Evolutionary conservation across 2,113 vertebrate species (phyloP), one percentile per base, ranked within the genome.

Genomic region (Salvelinus alpinus): DNA sequence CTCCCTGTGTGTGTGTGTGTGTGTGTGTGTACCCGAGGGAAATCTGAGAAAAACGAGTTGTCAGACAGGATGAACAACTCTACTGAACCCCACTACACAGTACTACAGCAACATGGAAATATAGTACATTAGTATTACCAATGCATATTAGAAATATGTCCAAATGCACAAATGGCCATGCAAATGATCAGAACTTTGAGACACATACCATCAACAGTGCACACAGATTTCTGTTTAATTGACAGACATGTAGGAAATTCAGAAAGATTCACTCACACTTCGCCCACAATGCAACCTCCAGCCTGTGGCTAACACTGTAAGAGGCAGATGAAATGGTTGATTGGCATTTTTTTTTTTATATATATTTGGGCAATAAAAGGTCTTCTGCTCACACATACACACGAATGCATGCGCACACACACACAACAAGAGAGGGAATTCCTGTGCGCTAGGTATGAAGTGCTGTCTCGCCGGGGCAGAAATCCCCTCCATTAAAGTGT

Each of bases 401-500:
- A 70, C 31, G 12, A 18, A 47, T 20, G 38, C 31, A 69, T 34
- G n/a, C 73, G 48, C 25, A 75, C 7, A 69, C 70, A 71, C 47
- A 13, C 70, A 60, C 60, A 71, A 31, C n/a, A 64, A 80, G 51
- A 44, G 12, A 76, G 59, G 3, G 64, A 20, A 16, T 71, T 73
- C 77, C 78, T 76, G 84, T 76, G 79, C 29, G 18, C 51, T 38
- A 24, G 81, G 57, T 4, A 9, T 27, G 2, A 18, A 48, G 80
- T 78, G 82, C 80, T 85, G 81, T 86, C 86, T 84, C 83, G 78
- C 65, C 72, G 62, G 79, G 83, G 69, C 69, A 87, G 79, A 91
- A 90, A 87, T 91, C 87, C 90, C 89, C 89, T 76, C 70, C 76
- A 73, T 82, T 81, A 86, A 79, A 72, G 69, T 22, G 75, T 86